Base-by-base conservation (phyloP, 2,888 invertebrate genomes). In the Unio delphinus region DNA sequence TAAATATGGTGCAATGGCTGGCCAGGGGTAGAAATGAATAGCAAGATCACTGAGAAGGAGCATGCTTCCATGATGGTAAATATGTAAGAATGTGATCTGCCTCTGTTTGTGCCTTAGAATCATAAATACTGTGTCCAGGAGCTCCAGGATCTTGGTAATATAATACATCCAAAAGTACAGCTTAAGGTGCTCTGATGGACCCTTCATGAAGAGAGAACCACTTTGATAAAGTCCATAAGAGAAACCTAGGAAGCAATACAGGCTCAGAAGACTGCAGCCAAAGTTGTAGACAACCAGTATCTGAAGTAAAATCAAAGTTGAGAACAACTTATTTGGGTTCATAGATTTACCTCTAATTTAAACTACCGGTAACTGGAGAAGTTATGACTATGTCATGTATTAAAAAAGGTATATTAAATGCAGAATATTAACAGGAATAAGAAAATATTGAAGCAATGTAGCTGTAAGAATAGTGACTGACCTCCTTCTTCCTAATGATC, bases 91-190 rank as follows among this genome's bases (percentile, higher is more conserved):
- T 23, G 86, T 82, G 56, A 90, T 86, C 79, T 90, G 89, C 28
- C 88, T 77, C 8, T 72, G 72, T 62, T 79, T 81, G 73, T 89
- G 88, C 6, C 89, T 82, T 34, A 90, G 73, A 15, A 90, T 80
- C 89, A 90, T 89, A 75, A 89, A 89, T 1, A 89, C 84, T 3
- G 89, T 90, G 75, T 90, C 89, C 26, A 87, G 64, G 34, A 90
- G 81, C 72, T 90, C 89, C 23, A 86, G 57, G 17, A 78, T 78
- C 79, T 89, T 89, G 15, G 84, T 84, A 3, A 86, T 55, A 82
- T 83, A 87, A 77, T 89, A 89, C 23, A 87, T 55, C 66, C 63
- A 76, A 76, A 81, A 88, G 64, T 78, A 69, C 55, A 77, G 79
- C 20, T 64, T 59, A 20, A 89, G 76, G 5, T 63, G 55, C 20